Evolutionary conservation across 2,113 vertebrate genomes (phyloP).

Genomic region (Corapipo altera): DNA sequence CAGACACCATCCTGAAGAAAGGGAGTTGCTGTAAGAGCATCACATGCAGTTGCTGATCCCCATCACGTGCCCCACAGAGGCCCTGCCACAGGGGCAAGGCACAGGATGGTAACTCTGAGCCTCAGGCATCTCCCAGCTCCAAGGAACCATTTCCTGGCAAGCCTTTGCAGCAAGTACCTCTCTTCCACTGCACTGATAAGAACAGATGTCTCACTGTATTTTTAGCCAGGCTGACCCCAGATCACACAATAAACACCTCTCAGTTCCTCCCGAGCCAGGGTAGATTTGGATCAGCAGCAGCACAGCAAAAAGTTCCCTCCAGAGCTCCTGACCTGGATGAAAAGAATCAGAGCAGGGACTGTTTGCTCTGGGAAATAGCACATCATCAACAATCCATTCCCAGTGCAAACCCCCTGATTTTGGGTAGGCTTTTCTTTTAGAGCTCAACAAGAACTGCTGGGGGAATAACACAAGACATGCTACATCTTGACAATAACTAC

Average conservation of each 20-base stretch:
- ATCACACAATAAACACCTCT: background rate
- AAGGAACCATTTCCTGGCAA: background rate
- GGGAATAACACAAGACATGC: background rate
- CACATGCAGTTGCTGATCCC: background rate
- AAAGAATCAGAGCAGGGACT: background rate
- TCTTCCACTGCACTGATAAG: background rate
- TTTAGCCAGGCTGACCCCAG: background rate
- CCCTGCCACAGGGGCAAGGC: background rate
- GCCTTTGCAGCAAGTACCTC: background rate
- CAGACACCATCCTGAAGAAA: background rate
- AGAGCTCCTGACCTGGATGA: background rate
- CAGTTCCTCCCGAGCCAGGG: background rate
- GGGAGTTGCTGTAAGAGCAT: background rate
- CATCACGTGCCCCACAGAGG: background rate
- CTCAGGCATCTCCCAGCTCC: background rate
- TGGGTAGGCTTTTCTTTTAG: background rate
- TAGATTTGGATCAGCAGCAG: background rate
- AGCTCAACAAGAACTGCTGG: background rate
- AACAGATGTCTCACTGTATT: background rate
- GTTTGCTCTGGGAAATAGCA: background rate
- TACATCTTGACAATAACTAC: background rate
- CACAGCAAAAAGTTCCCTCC: background rate
- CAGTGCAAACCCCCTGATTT: background rate
- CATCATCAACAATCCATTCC: background rate
- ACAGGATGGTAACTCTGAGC: rapidly evolving